These are phyloP conservation scores for Anoplius nigerrimus DNA, from an alignment of 2,888 invertebrate species.

Conservation along the genomic window DNA sequence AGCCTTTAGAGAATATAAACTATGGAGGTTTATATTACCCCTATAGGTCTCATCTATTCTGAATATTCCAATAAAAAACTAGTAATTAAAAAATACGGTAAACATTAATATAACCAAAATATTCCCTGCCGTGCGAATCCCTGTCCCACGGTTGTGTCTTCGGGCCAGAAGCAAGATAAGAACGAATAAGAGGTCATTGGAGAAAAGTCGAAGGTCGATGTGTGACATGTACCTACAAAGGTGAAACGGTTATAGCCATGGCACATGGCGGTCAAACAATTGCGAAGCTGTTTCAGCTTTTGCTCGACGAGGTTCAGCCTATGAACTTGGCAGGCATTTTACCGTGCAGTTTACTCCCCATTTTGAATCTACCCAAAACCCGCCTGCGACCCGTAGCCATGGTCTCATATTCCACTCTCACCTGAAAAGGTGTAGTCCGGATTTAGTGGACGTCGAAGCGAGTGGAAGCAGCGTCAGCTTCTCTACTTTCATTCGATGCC, in stretches of 20 bases:
- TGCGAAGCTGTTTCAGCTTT: conserved; percentile 51
- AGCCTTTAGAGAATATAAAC: no score
- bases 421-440: not conserved
- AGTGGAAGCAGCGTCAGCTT: conserved; percentile 15
- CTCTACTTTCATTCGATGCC: conserved; percentile 11
- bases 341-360: conserved; percentile 48
- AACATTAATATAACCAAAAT: no score
- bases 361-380: not conserved
- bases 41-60: no score
- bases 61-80: no score
- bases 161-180: conserved; percentile 40
- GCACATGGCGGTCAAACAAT: conserved; percentile 28
- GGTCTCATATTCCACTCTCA: not conserved
- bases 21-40: no score
- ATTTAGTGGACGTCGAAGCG: no score
- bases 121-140: no score
- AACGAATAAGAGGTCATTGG: conserved; percentile 15
- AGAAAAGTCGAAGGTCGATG: conserved; percentile 11
- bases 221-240: no score
- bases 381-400: conserved; percentile 17
- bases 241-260: not conserved
- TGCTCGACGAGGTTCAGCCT: conserved; percentile 25
- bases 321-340: conserved; percentile 55
- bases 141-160: conserved; percentile 17
- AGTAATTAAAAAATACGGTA: no score